Evolutionary conservation across 2,113 vertebrate genomes (phyloP).

Genomic region (Planiliza haematocheilus): DNA sequence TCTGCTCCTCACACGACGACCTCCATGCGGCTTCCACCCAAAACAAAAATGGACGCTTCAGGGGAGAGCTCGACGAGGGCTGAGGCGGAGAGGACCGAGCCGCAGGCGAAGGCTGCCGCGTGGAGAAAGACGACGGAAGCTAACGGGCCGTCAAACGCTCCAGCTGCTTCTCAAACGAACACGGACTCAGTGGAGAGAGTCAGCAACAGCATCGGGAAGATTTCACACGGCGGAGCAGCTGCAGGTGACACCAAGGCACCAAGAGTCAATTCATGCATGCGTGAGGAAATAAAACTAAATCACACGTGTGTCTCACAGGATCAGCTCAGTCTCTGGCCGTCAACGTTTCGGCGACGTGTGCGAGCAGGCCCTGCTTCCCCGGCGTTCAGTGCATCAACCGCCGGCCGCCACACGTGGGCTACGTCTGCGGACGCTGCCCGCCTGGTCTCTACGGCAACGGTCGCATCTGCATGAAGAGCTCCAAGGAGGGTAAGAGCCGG

Average conservation of each 20-base stretch:
- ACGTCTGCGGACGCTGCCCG: slow-evolving; percentile 84
- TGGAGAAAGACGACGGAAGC: slow-evolving; percentile 22
- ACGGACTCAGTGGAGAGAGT: not conserved
- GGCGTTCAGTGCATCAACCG: slow-evolving; percentile 83
- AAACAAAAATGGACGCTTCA: slow-evolving; percentile 34
- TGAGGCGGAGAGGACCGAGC: too few relatives aligned
- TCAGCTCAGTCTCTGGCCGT: slow-evolving; percentile 6
- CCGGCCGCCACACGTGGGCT: slow-evolving; percentile 78
- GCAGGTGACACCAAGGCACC: slow-evolving; percentile 24
- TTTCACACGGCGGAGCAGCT: not conserved
- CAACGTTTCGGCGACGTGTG: slow-evolving; percentile 70
- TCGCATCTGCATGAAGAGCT: slow-evolving; percentile 76
- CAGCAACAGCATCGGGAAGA: slow-evolving; percentile 15
- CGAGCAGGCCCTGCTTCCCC: slow-evolving; percentile 84
- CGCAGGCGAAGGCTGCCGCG: not conserved
- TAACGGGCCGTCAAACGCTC: not conserved
- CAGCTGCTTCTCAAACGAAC: not conserved
- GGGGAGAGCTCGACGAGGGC: slow-evolving; percentile 33
- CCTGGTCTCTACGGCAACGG: slow-evolving; percentile 81
- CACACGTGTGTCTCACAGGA: slow-evolving; percentile 5
- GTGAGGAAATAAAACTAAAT: not conserved
- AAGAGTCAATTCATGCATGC: not conserved
- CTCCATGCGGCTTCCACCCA: slow-evolving; percentile 34
- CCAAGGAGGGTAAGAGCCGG: slow-evolving; percentile 67
- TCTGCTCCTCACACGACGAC: slow-evolving; percentile 42